phyloP scores from a whole-genome alignment of 2,888 invertebrate genomes.

The Aleiodes testaceus region DNA sequence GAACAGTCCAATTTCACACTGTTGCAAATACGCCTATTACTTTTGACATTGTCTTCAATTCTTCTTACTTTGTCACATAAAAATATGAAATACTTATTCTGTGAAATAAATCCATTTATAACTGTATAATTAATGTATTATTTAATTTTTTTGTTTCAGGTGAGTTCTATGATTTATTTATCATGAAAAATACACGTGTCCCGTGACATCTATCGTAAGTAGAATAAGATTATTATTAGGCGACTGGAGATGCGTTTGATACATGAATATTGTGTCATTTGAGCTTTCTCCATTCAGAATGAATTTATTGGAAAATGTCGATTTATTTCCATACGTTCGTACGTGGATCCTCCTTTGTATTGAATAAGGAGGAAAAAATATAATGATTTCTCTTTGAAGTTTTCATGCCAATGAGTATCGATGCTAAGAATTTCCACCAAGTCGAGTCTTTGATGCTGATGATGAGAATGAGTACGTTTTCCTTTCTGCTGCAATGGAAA shows the following conservation, averaged over 20 bases:
- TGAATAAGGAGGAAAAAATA: conserved; percentile 46
- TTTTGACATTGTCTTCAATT: conserved; percentile 71
- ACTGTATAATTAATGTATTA: conserved; percentile 63
- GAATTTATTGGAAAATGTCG: no score
- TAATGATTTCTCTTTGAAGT: conserved; percentile 63
- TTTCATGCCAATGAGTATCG: conserved; percentile 54
- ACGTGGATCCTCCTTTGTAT: not conserved
- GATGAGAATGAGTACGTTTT: conserved; percentile 46
- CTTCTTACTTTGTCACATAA: conserved; percentile 70
- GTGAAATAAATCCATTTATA: conserved; percentile 70
- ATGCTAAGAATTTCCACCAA: conserved; percentile 47
- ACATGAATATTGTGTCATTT: no score
- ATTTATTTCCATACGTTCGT: not conserved
- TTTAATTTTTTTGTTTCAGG: not conserved
- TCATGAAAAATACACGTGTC: not conserved
- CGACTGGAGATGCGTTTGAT: not conserved
- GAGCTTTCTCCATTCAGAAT: no score
- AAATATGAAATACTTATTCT: conserved; percentile 12
- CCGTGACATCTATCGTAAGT: not conserved
- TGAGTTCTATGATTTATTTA: not conserved
- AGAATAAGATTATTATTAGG: not conserved
- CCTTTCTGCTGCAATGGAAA: conserved; percentile 29
- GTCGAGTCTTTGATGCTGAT: conserved; percentile 48
- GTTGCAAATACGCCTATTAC: conserved; percentile 71
- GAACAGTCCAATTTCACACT: conserved; percentile 70